Evolutionary conservation across 2,888 invertebrate species (phyloP).

Genomic region (Anaspis maculata): DNA sequence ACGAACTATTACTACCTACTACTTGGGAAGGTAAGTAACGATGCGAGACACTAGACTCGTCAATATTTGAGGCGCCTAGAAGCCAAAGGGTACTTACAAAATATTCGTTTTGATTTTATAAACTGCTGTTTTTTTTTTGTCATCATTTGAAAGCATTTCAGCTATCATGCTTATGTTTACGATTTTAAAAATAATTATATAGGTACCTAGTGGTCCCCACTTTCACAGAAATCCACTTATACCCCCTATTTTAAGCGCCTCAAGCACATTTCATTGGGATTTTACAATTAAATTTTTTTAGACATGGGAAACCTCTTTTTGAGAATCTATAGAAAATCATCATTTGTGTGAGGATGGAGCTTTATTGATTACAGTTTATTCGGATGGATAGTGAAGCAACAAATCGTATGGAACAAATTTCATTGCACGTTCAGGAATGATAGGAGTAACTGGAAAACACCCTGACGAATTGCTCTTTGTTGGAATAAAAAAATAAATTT

Average conservation of each 20-base stretch:
- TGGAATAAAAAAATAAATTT: slow-evolving; percentile 19
- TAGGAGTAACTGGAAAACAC: slow-evolving; percentile 15
- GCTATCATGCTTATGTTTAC: too few relatives aligned
- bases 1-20: too few relatives aligned
- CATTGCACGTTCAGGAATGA: slow-evolving; percentile 19
- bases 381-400: slow-evolving; percentile 22
- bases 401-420: slow-evolving; percentile 18
- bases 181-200: too few relatives aligned
- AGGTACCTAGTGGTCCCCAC: too few relatives aligned
- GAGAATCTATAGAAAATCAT: not conserved
- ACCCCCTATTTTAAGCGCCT: too few relatives aligned
- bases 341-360: not conserved
- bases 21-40: too few relatives aligned
- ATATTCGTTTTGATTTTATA: too few relatives aligned
- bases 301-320: not conserved
- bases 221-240: too few relatives aligned
- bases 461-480: slow-evolving; percentile 16
- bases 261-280: too few relatives aligned
- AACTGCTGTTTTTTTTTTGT: too few relatives aligned
- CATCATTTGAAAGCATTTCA: too few relatives aligned
- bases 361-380: slow-evolving; percentile 19
- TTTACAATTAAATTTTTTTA: not conserved
- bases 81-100: too few relatives aligned
- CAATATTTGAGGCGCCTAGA: not conserved
- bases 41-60: not conserved